A percentile compares a stretch with the other conserved stretches of the same genome.
Conservation (phyloP, 2,888 invertebrate genomes). For the Drosophila cracens region DNA sequence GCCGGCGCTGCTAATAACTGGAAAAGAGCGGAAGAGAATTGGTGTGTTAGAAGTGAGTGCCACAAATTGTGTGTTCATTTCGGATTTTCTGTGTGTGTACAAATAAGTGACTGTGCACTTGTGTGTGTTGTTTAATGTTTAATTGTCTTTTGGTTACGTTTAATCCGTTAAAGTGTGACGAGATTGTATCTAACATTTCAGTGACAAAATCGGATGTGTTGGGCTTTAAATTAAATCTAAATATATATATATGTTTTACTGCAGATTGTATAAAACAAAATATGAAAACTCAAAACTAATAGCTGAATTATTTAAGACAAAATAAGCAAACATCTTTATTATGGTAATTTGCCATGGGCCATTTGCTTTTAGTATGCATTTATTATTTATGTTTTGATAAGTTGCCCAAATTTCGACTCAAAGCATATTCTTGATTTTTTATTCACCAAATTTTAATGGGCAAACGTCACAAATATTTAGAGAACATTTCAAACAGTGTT, state of each 20-base stretch:
- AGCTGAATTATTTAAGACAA: background rate
- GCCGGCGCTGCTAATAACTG: conserved; percentile 62
- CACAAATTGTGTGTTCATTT: conserved; percentile 52
- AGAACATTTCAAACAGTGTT: conserved; percentile 8
- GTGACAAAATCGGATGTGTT: background rate
- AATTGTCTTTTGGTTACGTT: conserved; percentile 49
- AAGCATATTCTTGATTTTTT: background rate
- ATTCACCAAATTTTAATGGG: background rate
- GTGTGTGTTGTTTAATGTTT: conserved; percentile 17
- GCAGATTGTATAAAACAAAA: background rate
- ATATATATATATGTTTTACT: background rate
- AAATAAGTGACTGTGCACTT: conserved; percentile 30
- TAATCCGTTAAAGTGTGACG: conserved; percentile 39
- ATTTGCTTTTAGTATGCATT: background rate
- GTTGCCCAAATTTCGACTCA: background rate
- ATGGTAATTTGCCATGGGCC: background rate
- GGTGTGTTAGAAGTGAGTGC: conserved; percentile 51
- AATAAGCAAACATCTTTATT: background rate
- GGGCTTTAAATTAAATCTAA: background rate
- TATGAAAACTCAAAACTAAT: background rate
- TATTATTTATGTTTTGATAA: background rate
- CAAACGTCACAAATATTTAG: background rate
- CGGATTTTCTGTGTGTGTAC: conserved; percentile 50
- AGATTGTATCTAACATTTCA: conserved; percentile 26
- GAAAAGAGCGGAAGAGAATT: conserved; percentile 50